Conservation (phyloP, 2,888 invertebrate species). For the Clistopyga incitator region DNA sequence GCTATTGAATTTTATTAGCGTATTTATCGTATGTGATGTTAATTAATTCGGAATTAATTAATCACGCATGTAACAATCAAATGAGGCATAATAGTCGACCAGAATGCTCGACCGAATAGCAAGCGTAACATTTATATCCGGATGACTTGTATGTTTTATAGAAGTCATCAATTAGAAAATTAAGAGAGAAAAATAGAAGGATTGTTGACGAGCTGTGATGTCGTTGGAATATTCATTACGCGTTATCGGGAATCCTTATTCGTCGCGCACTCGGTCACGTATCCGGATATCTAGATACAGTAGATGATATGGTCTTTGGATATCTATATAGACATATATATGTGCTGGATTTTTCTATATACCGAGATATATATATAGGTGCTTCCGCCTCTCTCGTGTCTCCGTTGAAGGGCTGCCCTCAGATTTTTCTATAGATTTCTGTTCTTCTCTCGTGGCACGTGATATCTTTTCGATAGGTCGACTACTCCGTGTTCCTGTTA, state of each 20-base stretch:
- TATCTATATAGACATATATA: slow-evolving; percentile 4
- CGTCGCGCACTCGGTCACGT: slow-evolving; percentile 38
- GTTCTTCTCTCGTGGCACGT: slow-evolving; percentile 30
- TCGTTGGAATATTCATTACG: slow-evolving; percentile 45
- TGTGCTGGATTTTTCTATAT: slow-evolving; percentile 1
- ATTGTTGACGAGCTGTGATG: neutral
- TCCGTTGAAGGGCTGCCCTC: slow-evolving; percentile 23
- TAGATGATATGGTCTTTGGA: neutral
- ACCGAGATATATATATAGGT: neutral
- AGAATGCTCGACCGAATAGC: no score
- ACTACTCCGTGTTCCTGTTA: slow-evolving; percentile 11
- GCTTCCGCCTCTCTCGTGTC: neutral
- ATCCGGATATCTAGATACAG: neutral
- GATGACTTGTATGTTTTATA: no score
- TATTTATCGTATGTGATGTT: no score
- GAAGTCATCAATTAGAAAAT: slow-evolving; percentile 21
- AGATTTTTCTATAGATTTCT: slow-evolving; percentile 55
- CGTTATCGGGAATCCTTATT: slow-evolving; percentile 27
- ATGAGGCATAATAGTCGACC: no score
- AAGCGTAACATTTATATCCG: no score
- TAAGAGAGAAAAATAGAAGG: neutral
- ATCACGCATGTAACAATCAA: no score
- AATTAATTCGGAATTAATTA: no score
- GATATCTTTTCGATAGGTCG: slow-evolving; percentile 44
- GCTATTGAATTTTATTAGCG: no score